phyloP scores from a whole-genome alignment of 2,113 vertebrate genomes.

The Microcebus ravelobensis region DNA sequence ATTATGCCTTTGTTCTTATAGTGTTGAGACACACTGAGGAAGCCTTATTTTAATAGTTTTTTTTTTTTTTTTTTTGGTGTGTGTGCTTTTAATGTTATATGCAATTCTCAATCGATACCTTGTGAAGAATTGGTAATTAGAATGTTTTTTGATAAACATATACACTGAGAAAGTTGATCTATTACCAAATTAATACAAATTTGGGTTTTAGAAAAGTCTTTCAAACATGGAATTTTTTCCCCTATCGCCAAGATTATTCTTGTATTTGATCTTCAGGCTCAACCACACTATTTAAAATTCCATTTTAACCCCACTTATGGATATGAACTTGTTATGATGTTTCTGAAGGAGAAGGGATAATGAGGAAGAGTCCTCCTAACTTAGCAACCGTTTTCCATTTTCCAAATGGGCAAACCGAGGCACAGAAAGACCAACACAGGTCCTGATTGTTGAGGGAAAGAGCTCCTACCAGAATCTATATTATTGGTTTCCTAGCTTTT shows the following conservation, averaged over 20 bases:
- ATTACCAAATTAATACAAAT: neutral
- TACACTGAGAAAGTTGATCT: neutral
- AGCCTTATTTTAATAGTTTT: neutral
- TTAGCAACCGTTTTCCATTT: neutral
- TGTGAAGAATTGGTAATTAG: neutral
- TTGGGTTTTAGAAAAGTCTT: slow-evolving; percentile 13
- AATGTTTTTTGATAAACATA: slow-evolving; percentile 1
- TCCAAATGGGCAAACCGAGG: neutral
- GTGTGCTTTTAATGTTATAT: neutral
- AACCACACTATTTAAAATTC: neutral
- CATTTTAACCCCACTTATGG: neutral
- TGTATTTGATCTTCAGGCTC: neutral
- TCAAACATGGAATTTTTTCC: neutral
- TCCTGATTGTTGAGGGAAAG: neutral
- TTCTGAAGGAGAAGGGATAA: neutral
- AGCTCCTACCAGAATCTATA: neutral
- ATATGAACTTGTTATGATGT: neutral
- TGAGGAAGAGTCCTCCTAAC: neutral
- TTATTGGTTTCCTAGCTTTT: neutral
- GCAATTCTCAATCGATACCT: neutral
- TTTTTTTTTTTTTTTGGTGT: no score
- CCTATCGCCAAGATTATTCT: neutral
- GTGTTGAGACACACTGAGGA: neutral
- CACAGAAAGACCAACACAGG: neutral
- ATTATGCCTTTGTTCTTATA: neutral